A percentile compares a stretch with the other conserved stretches of the same genome.
Evolutionary conservation across 2,888 invertebrate genomes (phyloP).

Genomic region (Desoria tigrina): DNA sequence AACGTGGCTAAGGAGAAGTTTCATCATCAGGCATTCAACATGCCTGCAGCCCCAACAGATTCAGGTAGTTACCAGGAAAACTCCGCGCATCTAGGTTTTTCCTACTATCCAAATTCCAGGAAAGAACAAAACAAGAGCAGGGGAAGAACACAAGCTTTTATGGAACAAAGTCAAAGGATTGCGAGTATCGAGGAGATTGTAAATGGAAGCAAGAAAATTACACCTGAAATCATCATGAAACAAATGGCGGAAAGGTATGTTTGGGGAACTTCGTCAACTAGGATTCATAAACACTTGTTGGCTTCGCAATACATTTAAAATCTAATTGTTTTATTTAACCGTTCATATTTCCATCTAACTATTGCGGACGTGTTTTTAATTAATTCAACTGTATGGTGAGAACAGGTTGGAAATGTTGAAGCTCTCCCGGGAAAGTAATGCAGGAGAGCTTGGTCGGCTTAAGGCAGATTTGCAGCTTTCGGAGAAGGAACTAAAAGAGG

Average conservation of each 20-base stretch:
- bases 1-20: constrained; percentile 47
- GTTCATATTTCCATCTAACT: too few species aligned
- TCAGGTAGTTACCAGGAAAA: constrained; percentile 24
- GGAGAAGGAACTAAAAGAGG: constrained; percentile 60
- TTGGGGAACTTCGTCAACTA: constrained; percentile 6
- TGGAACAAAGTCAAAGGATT: constrained; percentile 15
- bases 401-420: constrained; percentile 50
- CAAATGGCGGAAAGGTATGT: constrained; percentile 53
- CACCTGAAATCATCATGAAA: constrained; percentile 52
- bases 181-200: constrained; percentile 40
- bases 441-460: constrained; percentile 46
- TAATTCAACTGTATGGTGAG: constrained; percentile 11
- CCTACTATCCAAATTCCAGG: neutral
- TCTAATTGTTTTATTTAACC: too few species aligned
- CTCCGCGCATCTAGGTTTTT: neutral
- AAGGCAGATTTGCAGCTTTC: constrained; percentile 51
- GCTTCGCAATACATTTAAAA: constrained; percentile 5
- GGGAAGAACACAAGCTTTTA: constrained; percentile 10
- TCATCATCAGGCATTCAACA: constrained; percentile 28
- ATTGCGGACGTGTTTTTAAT: too few species aligned
- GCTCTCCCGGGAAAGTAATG: constrained; percentile 46
- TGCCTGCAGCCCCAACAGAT: too few species aligned
- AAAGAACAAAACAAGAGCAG: neutral
- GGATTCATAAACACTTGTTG: too few species aligned
- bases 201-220: constrained; percentile 50